These are phyloP conservation scores for Leucosticte australis DNA, from an alignment of 2,113 vertebrate species.

Conservation along the genomic window DNA sequence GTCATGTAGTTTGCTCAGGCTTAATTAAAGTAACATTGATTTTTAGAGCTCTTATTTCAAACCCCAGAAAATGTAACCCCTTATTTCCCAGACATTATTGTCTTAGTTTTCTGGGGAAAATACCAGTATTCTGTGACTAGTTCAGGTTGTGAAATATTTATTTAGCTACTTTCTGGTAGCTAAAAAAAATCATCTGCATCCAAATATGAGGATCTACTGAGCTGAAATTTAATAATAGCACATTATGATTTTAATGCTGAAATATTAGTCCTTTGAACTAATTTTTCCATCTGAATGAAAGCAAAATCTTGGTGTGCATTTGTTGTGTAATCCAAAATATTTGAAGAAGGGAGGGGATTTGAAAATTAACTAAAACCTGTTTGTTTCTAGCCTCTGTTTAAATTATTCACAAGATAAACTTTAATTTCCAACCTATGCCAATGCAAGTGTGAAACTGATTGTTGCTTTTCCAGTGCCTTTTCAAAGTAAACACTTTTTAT, in stretches of 20 bases:
- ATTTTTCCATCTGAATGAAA: neutral
- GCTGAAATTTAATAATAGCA: neutral
- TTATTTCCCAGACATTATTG: neutral
- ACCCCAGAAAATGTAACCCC: neutral
- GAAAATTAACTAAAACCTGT: neutral
- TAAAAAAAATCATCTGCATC: neutral
- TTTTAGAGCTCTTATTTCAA: neutral
- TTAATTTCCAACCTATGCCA: neutral
- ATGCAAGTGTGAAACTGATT: neutral
- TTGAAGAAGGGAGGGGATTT: neutral
- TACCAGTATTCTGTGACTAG: neutral
- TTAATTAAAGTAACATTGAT: neutral
- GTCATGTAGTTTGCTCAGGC: neutral
- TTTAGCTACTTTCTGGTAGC: neutral
- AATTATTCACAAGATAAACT: neutral
- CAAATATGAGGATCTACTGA: neutral
- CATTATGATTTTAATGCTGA: neutral
- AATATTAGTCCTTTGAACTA: neutral
- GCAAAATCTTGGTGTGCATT: neutral
- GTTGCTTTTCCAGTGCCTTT: neutral
- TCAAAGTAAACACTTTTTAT: neutral
- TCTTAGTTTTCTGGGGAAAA: neutral
- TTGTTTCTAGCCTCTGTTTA: neutral
- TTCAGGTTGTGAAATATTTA: neutral
- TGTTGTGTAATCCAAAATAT: neutral